phyloP scores from a whole-genome alignment of 1,140 invertebrate genomes.

The Ceratina japonica region DNA sequence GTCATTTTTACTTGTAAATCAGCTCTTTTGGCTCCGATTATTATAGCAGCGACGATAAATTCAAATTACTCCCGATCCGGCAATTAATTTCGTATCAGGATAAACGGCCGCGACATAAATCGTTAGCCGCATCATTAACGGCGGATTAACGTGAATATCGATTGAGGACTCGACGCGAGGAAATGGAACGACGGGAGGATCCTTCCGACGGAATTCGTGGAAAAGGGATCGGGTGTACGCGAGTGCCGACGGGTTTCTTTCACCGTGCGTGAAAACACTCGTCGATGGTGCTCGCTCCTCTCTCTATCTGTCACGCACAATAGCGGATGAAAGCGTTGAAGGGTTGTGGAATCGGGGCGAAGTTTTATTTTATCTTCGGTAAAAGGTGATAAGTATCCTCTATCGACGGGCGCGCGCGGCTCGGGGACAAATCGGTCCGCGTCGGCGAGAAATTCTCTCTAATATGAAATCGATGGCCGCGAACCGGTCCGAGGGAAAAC shows the following conservation, averaged over 20 bases:
- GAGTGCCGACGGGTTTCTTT: slow-evolving; percentile 8
- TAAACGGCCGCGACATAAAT: background rate
- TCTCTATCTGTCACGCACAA: slow-evolving; percentile 4
- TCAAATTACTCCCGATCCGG: slow-evolving; percentile 4
- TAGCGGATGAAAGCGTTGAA: background rate
- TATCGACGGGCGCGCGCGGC: background rate
- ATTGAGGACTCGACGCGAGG: background rate
- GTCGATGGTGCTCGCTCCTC: background rate
- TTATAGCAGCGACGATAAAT: slow-evolving; percentile 13
- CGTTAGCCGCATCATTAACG: background rate
- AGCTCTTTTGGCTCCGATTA: background rate
- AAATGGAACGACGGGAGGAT: background rate
- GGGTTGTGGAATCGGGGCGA: background rate
- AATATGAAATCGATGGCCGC: slow-evolving; percentile 60
- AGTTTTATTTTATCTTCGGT: slow-evolving; percentile 21
- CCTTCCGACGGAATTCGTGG: background rate
- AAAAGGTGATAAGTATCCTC: slow-evolving; percentile 22
- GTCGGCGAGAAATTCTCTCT: slow-evolving; percentile 38
- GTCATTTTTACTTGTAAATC: background rate
- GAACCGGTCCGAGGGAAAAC: background rate
- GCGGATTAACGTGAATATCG: background rate
- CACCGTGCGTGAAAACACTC: slow-evolving; percentile 32
- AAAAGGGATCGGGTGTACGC: background rate
- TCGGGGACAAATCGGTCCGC: background rate
- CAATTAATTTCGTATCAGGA: background rate